Conservation (phyloP, 2,888 invertebrate genomes). For the Diloba caeruleocephala region DNA sequence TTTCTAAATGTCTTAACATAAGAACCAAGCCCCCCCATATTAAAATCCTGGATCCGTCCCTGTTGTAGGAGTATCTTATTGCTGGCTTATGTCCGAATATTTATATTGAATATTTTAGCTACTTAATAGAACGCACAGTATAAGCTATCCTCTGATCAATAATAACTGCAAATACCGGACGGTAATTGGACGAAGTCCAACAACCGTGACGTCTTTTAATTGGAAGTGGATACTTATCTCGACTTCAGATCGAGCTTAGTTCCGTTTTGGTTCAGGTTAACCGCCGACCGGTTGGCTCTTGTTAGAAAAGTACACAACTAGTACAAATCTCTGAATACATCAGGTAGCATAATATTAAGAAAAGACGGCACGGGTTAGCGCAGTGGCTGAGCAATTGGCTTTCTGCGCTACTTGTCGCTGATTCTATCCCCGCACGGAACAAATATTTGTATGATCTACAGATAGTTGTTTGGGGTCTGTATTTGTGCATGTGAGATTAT, state of each 20-base stretch:
- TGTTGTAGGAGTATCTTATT: slow-evolving; percentile 30
- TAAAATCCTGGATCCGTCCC: background rate
- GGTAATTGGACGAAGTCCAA: slow-evolving; percentile 21
- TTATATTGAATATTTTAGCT: slow-evolving; percentile 33
- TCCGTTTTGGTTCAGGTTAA: slow-evolving; percentile 31
- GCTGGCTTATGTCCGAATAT: slow-evolving; percentile 17
- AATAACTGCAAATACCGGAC: slow-evolving; percentile 12
- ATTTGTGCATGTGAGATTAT: too few relatives aligned
- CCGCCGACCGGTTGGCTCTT: slow-evolving; percentile 35
- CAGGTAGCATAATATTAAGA: too few relatives aligned
- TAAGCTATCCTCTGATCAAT: slow-evolving; percentile 17
- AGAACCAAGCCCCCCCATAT: too few relatives aligned
- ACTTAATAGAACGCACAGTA: slow-evolving; percentile 29
- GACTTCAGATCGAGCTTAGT: slow-evolving; percentile 19
- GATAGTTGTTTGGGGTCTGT: too few relatives aligned
- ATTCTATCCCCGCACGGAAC: too few relatives aligned
- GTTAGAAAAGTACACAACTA: slow-evolving; percentile 38
- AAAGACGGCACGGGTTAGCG: too few relatives aligned
- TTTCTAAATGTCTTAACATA: too few relatives aligned
- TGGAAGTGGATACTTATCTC: slow-evolving; percentile 21
- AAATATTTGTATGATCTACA: too few relatives aligned
- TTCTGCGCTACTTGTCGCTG: too few relatives aligned
- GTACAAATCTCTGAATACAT: too few relatives aligned
- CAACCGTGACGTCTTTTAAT: slow-evolving; percentile 19
- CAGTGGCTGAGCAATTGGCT: too few relatives aligned